phyloP scores from a whole-genome alignment of 1,140 invertebrate genomes.

The Drosophila subobscura region DNA sequence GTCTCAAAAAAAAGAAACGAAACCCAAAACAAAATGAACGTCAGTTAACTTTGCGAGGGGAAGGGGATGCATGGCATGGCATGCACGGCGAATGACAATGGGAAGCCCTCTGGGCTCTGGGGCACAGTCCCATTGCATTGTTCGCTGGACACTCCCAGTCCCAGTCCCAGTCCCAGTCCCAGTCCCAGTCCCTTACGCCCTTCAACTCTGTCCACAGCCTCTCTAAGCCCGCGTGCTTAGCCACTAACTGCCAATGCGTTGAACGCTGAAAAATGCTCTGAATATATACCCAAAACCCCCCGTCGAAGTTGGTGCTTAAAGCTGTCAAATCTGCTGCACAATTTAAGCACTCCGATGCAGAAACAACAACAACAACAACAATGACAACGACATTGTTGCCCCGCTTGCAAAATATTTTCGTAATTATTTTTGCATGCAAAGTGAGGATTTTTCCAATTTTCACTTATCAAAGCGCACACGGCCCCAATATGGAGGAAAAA shows the following conservation, averaged over 20 bases:
- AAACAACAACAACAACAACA: slow-evolving; percentile 19
- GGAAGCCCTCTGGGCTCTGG: slow-evolving; percentile 7
- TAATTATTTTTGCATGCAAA: slow-evolving; percentile 81
- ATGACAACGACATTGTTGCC: slow-evolving; percentile 34
- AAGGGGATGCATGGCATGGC: slow-evolving; percentile 28
- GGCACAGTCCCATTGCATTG: slow-evolving; percentile 29
- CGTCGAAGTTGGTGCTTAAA: slow-evolving; percentile 56
- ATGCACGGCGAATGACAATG: slow-evolving; percentile 51
- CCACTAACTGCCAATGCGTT: slow-evolving; percentile 59
- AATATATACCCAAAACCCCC: slow-evolving; percentile 51
- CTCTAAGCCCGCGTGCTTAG: slow-evolving; percentile 49
- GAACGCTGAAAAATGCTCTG: not conserved
- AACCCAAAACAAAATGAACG: slow-evolving; percentile 32
- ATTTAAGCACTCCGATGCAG: slow-evolving; percentile 70
- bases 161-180: no score
- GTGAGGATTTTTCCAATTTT: slow-evolving; percentile 82
- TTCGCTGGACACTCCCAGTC: slow-evolving; percentile 26
- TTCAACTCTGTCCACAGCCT: not conserved
- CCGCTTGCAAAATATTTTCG: slow-evolving; percentile 72
- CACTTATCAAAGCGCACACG: slow-evolving; percentile 79
- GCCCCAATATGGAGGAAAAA: slow-evolving; percentile 65
- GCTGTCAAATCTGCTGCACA: slow-evolving; percentile 70
- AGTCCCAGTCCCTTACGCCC: not conserved
- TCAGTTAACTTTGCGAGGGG: slow-evolving; percentile 57
- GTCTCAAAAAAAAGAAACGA: slow-evolving; percentile 11